These are phyloP conservation scores for Dissostichus mawsoni DNA, from an alignment of 2,113 vertebrate species.

Conservation along the genomic window DNA sequence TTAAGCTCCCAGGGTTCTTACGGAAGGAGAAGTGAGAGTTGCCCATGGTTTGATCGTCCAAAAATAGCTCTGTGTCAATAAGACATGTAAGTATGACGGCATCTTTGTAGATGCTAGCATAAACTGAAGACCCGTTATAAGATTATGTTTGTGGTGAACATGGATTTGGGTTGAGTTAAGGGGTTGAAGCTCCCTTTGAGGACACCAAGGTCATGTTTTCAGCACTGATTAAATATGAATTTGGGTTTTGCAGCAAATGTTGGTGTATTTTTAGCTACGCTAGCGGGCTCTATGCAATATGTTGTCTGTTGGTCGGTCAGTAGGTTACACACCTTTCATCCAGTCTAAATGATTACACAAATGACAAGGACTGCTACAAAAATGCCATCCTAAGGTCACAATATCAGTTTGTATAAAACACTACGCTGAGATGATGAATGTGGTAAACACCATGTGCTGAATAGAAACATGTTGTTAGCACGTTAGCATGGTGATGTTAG, in stretches of 20 bases:
- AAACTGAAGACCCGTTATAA: not conserved
- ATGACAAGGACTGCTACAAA: not conserved
- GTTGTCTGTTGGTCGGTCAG: not conserved
- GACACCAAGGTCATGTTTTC: not conserved
- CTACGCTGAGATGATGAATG: not conserved
- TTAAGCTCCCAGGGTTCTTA: slow-evolving; percentile 75
- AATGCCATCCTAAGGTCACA: not conserved
- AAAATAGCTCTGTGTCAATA: slow-evolving; percentile 27
- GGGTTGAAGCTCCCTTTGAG: not conserved
- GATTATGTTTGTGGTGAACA: not conserved
- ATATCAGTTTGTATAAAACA: not conserved
- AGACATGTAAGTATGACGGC: not conserved
- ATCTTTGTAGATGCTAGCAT: not conserved
- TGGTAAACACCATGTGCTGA: not conserved
- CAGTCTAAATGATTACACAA: not conserved
- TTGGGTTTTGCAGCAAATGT: not conserved
- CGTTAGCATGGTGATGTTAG: not conserved
- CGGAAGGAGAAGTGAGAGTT: slow-evolving; percentile 46
- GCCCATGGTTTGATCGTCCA: slow-evolving; percentile 30
- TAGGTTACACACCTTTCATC: not conserved
- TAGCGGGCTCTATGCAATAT: not conserved
- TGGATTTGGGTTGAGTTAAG: not conserved
- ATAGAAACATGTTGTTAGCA: not conserved
- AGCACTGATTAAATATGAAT: not conserved
- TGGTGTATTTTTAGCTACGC: not conserved